Base-by-base conservation (phyloP, 2,888 invertebrate species). In the Acronicta aceris region DNA sequence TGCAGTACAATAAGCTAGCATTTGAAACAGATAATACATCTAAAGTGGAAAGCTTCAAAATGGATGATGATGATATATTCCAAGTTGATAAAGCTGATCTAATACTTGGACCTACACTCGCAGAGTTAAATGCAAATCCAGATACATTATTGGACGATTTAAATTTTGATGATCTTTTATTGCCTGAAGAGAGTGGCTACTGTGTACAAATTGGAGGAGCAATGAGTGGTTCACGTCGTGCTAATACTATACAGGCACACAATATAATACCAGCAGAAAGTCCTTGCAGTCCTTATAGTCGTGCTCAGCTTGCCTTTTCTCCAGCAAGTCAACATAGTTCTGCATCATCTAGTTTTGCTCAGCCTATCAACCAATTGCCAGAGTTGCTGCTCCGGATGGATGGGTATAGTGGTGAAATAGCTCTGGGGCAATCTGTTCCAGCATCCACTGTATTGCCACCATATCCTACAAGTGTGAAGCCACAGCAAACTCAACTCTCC, bases 51-150 rank as follows among this genome's bases (percentile, higher is more conserved):
- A 94, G 96, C 12, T 96, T 97, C 79, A 96, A 96, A 88, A 97
- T 97, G 96, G 98, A 98, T 82, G 98, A 98, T 81, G 98, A 98
- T 85, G 98, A 98, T 84, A 98, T 98, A 80, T 98, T 98, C 87
- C 95, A 98, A 95, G 97, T 98, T 56, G 98, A 98, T 88, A 97
- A 98, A 90, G 96, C 97, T 41, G 98, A 98, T 91, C 95, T 97
- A 68, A 97, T 98, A 78, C 96, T 97, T 88, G 96, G 97, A 5
- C 97, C 98, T 0, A 98, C 98, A 67, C 94, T 98, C 57, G 97
- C 98, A 0, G 98, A 98, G 86, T 90, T 98, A 53, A 98, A 98
- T 91, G 97, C 97, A 16, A 98, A 98, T 80, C 98, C 98, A 71
- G 98, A 98, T 74, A 97, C 96, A 38, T 95, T 98, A 45, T 87